These are phyloP conservation scores for Amia ocellicauda DNA, from an alignment of 2,113 vertebrate genomes.

Conservation along the genomic window DNA sequence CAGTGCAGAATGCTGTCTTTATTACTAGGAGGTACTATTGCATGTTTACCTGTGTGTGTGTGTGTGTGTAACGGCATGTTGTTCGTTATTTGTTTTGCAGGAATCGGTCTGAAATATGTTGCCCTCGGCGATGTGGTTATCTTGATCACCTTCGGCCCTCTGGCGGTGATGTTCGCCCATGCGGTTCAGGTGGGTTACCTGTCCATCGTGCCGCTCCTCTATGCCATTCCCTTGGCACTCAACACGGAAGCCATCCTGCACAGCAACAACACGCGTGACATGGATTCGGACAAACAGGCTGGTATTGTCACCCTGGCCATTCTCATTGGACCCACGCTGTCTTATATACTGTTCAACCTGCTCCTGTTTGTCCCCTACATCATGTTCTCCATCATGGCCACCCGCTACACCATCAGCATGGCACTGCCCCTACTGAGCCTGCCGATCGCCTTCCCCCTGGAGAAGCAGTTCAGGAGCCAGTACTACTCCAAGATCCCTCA, in stretches of 20 bases:
- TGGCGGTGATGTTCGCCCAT: slow-evolving; percentile 95
- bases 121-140: slow-evolving; percentile 93
- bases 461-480: slow-evolving; percentile 86
- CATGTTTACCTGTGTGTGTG: too few species aligned
- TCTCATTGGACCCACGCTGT: slow-evolving; percentile 84
- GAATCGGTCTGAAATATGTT: slow-evolving; percentile 94
- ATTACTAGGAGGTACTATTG: too few species aligned
- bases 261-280: slow-evolving; percentile 97
- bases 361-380: slow-evolving; percentile 91
- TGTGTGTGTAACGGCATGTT: too few species aligned
- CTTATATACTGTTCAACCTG: slow-evolving; percentile 85
- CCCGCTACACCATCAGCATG: slow-evolving; percentile 90
- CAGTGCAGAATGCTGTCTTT: too few species aligned
- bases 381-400: slow-evolving; percentile 89
- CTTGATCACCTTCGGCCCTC: slow-evolving; percentile 94
- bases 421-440: slow-evolving; percentile 88
- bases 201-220: slow-evolving; percentile 83
- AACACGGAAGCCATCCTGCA: slow-evolving; percentile 96
- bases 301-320: slow-evolving; percentile 96
- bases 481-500: slow-evolving; percentile 88
- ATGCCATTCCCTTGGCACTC: slow-evolving; percentile 87
- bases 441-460: slow-evolving; percentile 91
- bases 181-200: slow-evolving; percentile 94
- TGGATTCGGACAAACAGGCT: slow-evolving; percentile 89
- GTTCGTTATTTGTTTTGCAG: slow-evolving; percentile 65